Evolutionary conservation across 2,797 vertebrate species (phyloP), one percentile per base, ranked within the genome.

Genomic region (Paguma larvata): DNA sequence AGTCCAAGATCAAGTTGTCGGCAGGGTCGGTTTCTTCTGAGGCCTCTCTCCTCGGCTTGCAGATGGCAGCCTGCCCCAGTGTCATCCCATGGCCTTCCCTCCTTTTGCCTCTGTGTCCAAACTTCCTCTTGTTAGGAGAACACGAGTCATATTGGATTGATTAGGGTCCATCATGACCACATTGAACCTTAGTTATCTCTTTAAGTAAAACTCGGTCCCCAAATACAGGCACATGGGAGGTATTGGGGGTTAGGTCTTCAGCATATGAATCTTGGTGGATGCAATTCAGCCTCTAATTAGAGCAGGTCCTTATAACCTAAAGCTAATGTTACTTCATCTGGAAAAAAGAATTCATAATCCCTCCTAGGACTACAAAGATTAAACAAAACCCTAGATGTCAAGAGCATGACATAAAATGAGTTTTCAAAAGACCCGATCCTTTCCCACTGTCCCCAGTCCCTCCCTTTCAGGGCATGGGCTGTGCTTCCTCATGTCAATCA

Each of bases 381-480:
- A 85, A 95, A 72, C 19, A 79, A 94, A 97, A 93, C 77, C 32
- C 46, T 86, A 3, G 78, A 83, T n/a, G 65, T 89, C 41, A 90
- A 96, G 75, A 92, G 48, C 30, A 27, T 56, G 23, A 32, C 70
- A 82, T 18, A 44, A 51, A 96, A 25, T 63, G 65, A 82, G 16
- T 85, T 92, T 25, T 78, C 65, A 67, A 83, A 90, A 95, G 53
- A 73, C 23, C 51, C 44, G 34, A 68, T 23, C 3, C 23, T 93
- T 84, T 78, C 53, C 21, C 11, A 65, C 1, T 68, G 21, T 12
- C 38, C 44, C n/a, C 23, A 90, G 2, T 3, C 59, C 51, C 13
- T 59, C 14, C 8, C 2, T 44, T 68, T 62, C 11, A 70, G 16
- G 56, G 4, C 27, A 95, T 41, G 18, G 4, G 2, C 23, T 41